These are phyloP conservation scores for Saccostrea echinata DNA, from an alignment of 1,140 invertebrate species.

Conservation along the genomic window DNA sequence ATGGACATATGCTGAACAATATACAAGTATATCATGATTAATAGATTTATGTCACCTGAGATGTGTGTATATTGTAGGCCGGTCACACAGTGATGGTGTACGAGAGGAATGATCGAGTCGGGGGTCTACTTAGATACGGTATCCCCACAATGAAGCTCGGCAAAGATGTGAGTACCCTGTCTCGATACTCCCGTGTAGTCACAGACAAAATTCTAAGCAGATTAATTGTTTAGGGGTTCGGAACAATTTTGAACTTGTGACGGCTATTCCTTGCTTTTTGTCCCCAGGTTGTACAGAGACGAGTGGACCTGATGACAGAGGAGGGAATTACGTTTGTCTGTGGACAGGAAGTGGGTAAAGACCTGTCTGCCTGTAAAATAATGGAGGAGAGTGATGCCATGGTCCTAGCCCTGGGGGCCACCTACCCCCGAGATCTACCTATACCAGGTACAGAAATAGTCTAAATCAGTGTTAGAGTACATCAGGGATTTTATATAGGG, in stretches of 20 bases:
- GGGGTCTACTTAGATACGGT: slow-evolving; percentile 97
- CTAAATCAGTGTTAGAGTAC: too few species aligned
- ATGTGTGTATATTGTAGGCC: slow-evolving; percentile 80
- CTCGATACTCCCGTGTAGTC: too few species aligned
- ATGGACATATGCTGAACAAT: too few species aligned
- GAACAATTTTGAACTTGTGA: neutral
- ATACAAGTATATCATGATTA: too few species aligned
- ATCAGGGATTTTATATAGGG: too few species aligned
- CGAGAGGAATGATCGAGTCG: slow-evolving; percentile 96
- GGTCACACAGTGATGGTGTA: slow-evolving; percentile 96
- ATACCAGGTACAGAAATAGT: slow-evolving; percentile 78
- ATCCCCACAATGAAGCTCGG: slow-evolving; percentile 99
- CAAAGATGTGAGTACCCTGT: slow-evolving; percentile 86
- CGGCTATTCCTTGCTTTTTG: neutral
- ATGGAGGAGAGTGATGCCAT: slow-evolving; percentile 91
- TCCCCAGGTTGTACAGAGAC: slow-evolving; percentile 87
- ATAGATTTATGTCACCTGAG: too few species aligned
- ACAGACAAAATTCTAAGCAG: too few species aligned
- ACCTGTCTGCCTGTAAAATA: slow-evolving; percentile 89
- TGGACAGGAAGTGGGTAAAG: slow-evolving; percentile 94
- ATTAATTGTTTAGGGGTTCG: too few species aligned
- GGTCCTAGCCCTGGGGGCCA: slow-evolving; percentile 94
- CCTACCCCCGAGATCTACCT: slow-evolving; percentile 94
- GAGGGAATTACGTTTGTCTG: slow-evolving; percentile 97
- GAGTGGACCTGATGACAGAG: slow-evolving; percentile 91